These are phyloP conservation scores for Alectura lathami DNA, from an alignment of 2,113 vertebrate genomes.

Conservation along the genomic window DNA sequence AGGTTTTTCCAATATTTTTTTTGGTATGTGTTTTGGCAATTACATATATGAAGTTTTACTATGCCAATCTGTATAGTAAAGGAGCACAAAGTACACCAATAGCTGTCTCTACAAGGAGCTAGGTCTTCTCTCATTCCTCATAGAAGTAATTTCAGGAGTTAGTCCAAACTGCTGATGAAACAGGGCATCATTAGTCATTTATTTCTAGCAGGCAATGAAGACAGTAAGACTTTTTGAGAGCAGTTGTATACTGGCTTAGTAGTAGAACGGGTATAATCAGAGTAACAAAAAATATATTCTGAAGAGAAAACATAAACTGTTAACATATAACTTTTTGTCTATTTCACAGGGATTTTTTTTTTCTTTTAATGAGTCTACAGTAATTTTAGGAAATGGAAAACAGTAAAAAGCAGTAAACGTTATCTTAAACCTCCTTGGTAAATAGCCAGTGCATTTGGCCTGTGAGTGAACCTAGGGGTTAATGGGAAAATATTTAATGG, in stretches of 20 bases:
- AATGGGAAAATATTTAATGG: conserved; percentile 66
- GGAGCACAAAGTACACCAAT: neutral
- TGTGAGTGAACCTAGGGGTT: conserved; percentile 64
- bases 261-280: neutral
- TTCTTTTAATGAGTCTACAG: neutral
- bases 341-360: neutral
- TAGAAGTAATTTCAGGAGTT: neutral
- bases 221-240: neutral
- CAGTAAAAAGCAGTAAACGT: conserved; percentile 24
- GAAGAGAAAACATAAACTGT: neutral
- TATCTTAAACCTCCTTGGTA: conserved; percentile 54
- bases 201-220: neutral
- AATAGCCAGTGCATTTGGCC: conserved; percentile 62
- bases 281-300: neutral
- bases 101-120: neutral
- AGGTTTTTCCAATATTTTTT: neutral
- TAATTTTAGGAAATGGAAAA: conserved; percentile 36
- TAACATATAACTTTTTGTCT: neutral
- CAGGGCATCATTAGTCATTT: neutral
- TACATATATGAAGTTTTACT: neutral
- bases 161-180: neutral
- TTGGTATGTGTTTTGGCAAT: neutral
- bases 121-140: neutral
- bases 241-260: neutral
- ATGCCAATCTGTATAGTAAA: neutral